Evolutionary conservation across 2,113 vertebrate species (phyloP), one percentile per base, ranked within the genome.

Genomic region (Laticauda laticaudata): DNA sequence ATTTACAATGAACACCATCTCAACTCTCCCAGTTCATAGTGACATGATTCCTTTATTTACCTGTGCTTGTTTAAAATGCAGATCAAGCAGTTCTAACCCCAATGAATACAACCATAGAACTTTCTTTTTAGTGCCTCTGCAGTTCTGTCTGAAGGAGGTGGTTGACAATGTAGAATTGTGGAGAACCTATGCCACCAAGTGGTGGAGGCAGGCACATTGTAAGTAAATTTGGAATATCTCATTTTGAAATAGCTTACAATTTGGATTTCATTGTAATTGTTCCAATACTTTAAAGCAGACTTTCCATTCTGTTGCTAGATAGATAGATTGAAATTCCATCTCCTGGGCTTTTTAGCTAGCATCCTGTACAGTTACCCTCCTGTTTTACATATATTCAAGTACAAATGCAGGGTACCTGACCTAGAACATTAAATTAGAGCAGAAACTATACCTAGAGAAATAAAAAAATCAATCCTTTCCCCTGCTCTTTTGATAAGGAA

Each of bases 1-100:
- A 97, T 98, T 97, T 97, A 97, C 97, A 96, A 98, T 98, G 94
- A 97, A 97, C 98, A 96, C 96, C 93, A 96, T 94, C 94, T 94
- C 55, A 90, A 93, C 95, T 94, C 96, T 96, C 94, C 95, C 93
- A 95, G 96, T 93, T 93, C 95, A 89, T 90, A 95, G 39, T 95
- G 95, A 93, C 94, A 95, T 69, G 90, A 92, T 95, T 97, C 96
- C 92, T 94, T 88, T 93, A 94, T 26, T 94, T 95, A 95, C 95
- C 93, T 94, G 93, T 86, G 92, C 97, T 95, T 97, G 94, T 93
- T 94, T 95, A 97, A 81, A 96, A 94, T 97, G 96, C 97, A 97
- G 97, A 97, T 98, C 97, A 97, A 97, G 95, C 97, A 94, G 85
- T 89, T 94, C 96, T 94, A 45, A 93, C 96, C 96, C 95, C 96